Percentiles rank a stretch among this genome's conserved stretches.
phyloP scores from a whole-genome alignment of 2,797 vertebrate species.

The Centropyge bicolor region DNA sequence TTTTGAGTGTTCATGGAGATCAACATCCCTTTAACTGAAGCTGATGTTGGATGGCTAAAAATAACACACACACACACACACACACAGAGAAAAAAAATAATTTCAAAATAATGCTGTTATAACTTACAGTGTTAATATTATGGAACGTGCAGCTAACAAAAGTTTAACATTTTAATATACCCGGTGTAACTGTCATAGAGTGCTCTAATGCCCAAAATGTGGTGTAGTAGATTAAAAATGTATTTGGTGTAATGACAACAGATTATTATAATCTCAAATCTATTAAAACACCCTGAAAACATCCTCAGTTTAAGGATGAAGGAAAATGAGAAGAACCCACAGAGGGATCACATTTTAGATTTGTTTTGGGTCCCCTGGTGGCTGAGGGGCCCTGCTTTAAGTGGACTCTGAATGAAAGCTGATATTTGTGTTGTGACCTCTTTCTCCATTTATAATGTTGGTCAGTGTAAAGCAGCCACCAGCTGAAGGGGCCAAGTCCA shows the following conservation, averaged over 20 bases:
- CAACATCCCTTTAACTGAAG: not conserved
- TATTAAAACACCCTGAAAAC: no score
- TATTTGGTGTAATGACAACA: not conserved
- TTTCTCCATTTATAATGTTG: fast-evolving
- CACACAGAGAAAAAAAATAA: not conserved
- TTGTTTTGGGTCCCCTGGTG: not conserved
- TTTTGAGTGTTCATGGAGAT: not conserved
- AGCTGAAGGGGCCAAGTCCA: slow-evolving; percentile 80
- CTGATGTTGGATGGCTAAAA: not conserved
- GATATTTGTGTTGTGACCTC: not conserved
- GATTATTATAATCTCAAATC: no score
- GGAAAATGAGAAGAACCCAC: not conserved
- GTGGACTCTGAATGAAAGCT: not conserved
- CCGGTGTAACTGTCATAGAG: not conserved
- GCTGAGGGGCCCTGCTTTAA: not conserved
- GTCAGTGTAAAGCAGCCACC: slow-evolving; percentile 75
- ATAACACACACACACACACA: no score
- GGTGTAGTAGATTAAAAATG: not conserved
- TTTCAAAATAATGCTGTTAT: not conserved
- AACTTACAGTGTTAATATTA: not conserved
- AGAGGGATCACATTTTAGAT: not conserved
- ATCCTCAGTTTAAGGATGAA: not conserved
- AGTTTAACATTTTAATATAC: not conserved
- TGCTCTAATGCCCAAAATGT: not conserved
- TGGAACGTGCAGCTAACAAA: not conserved